phyloP scores from a whole-genome alignment of 2,888 invertebrate species.

The Thymelicus lineola region DNA sequence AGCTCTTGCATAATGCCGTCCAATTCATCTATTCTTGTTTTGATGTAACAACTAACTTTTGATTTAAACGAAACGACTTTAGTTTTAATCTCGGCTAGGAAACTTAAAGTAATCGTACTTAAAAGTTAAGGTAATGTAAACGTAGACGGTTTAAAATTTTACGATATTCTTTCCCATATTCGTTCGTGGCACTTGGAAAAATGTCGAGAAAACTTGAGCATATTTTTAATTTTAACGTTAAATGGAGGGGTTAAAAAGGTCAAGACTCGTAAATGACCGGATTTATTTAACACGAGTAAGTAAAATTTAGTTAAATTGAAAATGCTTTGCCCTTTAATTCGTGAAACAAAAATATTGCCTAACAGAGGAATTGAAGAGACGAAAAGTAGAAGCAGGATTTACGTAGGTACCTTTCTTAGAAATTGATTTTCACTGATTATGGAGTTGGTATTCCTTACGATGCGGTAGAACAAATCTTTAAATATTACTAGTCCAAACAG shows the following conservation, averaged over 20 bases:
- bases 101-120: slow-evolving; percentile 5
- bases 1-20: slow-evolving; percentile 9
- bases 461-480: no score
- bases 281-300: slow-evolving; percentile 18
- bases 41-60: neutral
- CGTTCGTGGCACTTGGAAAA: slow-evolving; percentile 14
- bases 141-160: slow-evolving; percentile 10
- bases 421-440: no score
- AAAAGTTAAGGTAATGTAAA: slow-evolving; percentile 17
- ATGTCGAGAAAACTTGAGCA: slow-evolving; percentile 17
- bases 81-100: neutral
- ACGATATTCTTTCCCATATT: slow-evolving; percentile 10
- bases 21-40: slow-evolving; percentile 5
- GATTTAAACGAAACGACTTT: slow-evolving; percentile 4
- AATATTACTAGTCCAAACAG: no score
- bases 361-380: no score
- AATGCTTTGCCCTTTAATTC: neutral
- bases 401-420: no score
- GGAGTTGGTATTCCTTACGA: no score
- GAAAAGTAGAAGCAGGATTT: no score
- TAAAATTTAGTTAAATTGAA: slow-evolving; percentile 2
- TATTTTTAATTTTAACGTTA: slow-evolving; percentile 22
- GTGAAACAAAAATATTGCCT: neutral
- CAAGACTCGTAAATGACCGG: slow-evolving; percentile 12
- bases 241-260: slow-evolving; percentile 15